Evolutionary conservation across 2,113 vertebrate species (phyloP).

Genomic region (Probosciger aterrimus): DNA sequence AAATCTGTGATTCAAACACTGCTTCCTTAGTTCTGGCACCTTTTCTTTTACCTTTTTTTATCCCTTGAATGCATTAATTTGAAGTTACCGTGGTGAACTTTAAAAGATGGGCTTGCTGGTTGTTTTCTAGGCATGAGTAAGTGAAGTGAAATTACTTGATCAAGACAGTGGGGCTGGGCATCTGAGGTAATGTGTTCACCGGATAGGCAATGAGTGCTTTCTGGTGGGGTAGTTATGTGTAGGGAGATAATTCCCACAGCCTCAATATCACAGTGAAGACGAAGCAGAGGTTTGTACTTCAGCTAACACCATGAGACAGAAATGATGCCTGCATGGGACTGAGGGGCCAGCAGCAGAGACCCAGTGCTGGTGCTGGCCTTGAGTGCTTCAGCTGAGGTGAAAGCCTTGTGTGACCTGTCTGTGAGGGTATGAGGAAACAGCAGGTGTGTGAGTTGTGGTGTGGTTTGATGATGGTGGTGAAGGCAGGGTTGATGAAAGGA

Average conservation of each 20-base stretch:
- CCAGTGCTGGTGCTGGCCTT: fast-evolving
- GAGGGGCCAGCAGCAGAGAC: neutral
- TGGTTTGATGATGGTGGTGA: neutral
- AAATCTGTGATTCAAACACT: neutral
- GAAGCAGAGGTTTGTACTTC: neutral
- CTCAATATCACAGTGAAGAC: neutral
- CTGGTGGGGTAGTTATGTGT: neutral
- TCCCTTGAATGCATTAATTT: neutral
- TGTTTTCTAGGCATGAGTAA: neutral
- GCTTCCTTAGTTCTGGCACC: neutral
- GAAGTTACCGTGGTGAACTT: neutral
- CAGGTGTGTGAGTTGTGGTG: neutral
- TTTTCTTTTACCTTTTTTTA: neutral
- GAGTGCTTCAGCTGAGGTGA: neutral
- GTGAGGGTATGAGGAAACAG: neutral
- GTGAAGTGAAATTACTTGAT: neutral
- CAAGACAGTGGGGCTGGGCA: neutral
- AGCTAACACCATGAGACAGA: neutral
- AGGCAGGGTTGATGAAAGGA: neutral
- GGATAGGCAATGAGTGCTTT: neutral
- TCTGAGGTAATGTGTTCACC: neutral
- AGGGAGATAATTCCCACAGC: neutral
- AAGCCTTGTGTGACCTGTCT: neutral
- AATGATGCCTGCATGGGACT: neutral
- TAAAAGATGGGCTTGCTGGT: neutral